These are phyloP conservation scores for Bombus consobrinus DNA, from an alignment of 1,140 invertebrate genomes.

Conservation along the genomic window DNA sequence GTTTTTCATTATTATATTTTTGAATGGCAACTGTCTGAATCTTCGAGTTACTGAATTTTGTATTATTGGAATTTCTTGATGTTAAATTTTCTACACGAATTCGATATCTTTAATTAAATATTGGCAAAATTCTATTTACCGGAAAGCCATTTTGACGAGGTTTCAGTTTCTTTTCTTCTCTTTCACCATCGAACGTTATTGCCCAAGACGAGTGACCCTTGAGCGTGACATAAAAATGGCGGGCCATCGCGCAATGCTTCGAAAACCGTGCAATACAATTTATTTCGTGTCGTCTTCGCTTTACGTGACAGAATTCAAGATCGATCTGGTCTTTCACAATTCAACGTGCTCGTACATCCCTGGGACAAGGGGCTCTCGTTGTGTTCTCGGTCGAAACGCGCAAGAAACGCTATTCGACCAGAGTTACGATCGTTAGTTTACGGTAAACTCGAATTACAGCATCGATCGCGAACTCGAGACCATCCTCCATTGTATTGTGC, in stretches of 20 bases:
- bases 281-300: not conserved
- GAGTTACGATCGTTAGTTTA: not conserved
- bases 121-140: too few species aligned
- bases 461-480: not conserved
- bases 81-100: too few species aligned
- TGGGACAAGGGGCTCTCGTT: conserved; percentile 14
- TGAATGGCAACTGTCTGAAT: too few species aligned
- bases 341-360: conserved; percentile 13
- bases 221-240: not conserved
- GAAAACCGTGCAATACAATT: not conserved
- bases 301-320: conserved; percentile 21
- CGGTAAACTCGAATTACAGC: not conserved
- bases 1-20: too few species aligned
- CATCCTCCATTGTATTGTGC: not conserved
- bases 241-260: not conserved
- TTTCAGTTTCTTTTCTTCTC: not conserved
- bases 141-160: too few species aligned
- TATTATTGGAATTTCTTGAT: too few species aligned
- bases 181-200: not conserved
- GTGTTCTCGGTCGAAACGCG: not conserved
- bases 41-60: too few species aligned
- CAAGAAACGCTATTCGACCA: not conserved
- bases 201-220: not conserved
- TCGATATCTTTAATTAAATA: fast-evolving
- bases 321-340: not conserved